Conservation (phyloP, 2,113 vertebrate species). For the Crotalus horridus region DNA sequence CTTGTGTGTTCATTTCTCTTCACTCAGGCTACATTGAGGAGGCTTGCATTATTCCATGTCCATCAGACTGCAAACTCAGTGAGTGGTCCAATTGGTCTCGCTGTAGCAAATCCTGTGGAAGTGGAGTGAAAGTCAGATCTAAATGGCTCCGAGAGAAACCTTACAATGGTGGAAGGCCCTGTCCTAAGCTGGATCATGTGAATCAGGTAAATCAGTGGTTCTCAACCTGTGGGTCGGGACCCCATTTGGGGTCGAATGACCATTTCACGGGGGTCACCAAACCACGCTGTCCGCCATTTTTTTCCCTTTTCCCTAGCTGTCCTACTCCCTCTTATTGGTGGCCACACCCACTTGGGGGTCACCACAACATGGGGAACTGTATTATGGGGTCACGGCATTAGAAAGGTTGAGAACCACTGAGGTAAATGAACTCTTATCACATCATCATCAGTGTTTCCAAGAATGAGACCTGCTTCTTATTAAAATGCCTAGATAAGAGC, state of each 20-base stretch:
- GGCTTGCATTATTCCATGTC: constrained; percentile 94
- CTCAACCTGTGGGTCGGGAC: too few species aligned
- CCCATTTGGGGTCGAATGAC: too few species aligned
- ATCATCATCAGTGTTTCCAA: neutral
- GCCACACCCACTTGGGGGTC: too few species aligned
- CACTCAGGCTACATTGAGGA: constrained; percentile 90
- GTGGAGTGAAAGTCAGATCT: constrained; percentile 94
- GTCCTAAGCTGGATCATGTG: constrained; percentile 93
- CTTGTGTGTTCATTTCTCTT: constrained; percentile 43
- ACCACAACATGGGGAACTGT: too few species aligned
- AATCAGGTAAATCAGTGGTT: constrained; percentile 96
- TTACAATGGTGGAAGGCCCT: constrained; percentile 93
- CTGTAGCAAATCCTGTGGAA: constrained; percentile 97
- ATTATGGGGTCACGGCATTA: too few species aligned
- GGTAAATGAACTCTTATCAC: constrained; percentile 69
- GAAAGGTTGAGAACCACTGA: too few species aligned
- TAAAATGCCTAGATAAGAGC: neutral
- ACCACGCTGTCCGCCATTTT: too few species aligned
- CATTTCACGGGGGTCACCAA: too few species aligned
- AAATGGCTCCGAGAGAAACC: constrained; percentile 97
- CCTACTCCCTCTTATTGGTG: too few species aligned
- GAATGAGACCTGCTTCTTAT: neutral
- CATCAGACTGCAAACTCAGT: constrained; percentile 96
- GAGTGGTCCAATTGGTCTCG: constrained; percentile 99
- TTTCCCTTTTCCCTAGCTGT: too few species aligned